phyloP scores from a whole-genome alignment of 2,888 invertebrate species.

The Nomada ruficornis region DNA sequence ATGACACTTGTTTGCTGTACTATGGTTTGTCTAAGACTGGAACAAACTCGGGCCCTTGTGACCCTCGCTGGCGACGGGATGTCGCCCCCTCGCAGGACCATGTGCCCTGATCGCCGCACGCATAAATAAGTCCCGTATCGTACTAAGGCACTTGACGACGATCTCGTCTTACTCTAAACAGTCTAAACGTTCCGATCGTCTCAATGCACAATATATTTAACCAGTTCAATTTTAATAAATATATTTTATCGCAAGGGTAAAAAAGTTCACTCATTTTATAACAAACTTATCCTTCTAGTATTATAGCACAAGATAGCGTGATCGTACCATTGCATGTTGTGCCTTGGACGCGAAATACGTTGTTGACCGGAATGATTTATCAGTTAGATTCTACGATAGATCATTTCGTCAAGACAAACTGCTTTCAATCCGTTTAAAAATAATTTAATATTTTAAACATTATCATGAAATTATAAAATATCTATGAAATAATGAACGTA shows the following conservation, averaged over 20 bases:
- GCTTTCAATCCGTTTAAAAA: not conserved
- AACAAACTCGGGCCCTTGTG: no score
- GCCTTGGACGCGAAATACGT: not conserved
- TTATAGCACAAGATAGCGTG: not conserved
- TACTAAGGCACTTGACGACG: no score
- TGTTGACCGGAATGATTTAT: not conserved
- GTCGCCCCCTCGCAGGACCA: no score
- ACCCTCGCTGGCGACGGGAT: no score
- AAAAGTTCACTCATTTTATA: not conserved
- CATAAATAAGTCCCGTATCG: no score
- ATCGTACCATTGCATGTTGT: conserved; percentile 16
- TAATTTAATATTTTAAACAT: not conserved
- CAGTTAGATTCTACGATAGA: not conserved
- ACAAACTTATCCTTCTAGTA: not conserved
- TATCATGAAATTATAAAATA: not conserved
- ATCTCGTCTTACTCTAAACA: no score
- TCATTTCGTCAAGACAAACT: not conserved
- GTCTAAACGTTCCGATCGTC: no score
- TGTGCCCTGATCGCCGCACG: no score
- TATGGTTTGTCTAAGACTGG: no score
- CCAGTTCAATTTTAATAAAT: not conserved
- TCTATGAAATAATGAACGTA: not conserved
- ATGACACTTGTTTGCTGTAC: no score
- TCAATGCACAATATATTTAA: no score
- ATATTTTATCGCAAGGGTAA: not conserved